Conservation (phyloP, 2,888 invertebrate genomes). For the Petrolisthes cinctipes region DNA sequence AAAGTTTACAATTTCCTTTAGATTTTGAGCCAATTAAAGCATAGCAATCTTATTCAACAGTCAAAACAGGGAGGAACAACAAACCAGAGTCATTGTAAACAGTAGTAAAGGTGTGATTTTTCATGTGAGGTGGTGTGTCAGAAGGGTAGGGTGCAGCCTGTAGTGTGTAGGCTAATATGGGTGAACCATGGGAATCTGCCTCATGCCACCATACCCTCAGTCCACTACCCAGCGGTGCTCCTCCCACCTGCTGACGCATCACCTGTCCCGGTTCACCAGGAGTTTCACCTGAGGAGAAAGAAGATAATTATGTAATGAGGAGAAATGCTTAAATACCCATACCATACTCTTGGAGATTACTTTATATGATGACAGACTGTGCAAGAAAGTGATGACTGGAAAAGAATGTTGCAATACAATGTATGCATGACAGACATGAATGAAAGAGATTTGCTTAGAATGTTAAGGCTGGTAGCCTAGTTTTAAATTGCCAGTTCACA, state of each 20-base stretch:
- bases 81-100: conserved; percentile 84
- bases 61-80: not conserved
- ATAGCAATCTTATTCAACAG: not conserved
- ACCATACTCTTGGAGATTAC: not conserved
- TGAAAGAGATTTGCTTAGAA: too few species aligned
- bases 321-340: not conserved
- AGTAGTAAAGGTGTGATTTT: conserved; percentile 66
- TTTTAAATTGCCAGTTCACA: too few species aligned
- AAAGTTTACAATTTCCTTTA: too few species aligned
- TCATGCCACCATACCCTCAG: conserved; percentile 86
- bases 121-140: not conserved
- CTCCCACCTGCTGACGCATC: conserved; percentile 75
- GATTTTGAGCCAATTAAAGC: too few species aligned
- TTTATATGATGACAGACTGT: not conserved
- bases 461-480: too few species aligned
- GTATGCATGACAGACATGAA: too few species aligned
- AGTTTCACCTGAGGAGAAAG: conserved; percentile 69
- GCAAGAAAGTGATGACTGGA: not conserved
- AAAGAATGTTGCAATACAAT: not conserved
- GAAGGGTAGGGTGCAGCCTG: conserved; percentile 74
- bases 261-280: conserved; percentile 81
- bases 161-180: conserved; percentile 80
- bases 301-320: not conserved
- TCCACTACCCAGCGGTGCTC: conserved; percentile 71
- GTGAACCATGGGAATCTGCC: conserved; percentile 82